Conservation (phyloP, 1,140 invertebrate species). For the Pseudoatta argentina region DNA sequence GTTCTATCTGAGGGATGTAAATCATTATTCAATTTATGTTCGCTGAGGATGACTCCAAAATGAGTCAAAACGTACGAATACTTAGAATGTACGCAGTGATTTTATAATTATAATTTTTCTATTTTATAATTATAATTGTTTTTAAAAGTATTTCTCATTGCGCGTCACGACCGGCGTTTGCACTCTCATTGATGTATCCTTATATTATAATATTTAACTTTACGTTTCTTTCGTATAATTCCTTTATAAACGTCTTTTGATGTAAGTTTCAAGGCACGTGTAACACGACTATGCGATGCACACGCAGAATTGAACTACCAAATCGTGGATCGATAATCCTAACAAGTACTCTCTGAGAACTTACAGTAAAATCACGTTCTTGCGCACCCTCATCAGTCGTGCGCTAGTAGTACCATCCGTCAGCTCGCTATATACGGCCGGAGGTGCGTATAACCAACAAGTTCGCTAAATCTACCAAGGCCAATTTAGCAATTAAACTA, state of each 20-base stretch:
- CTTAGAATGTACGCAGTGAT: too few species aligned
- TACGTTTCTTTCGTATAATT: background rate
- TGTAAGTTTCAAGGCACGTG: background rate
- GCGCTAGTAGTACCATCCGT: conserved; percentile 29
- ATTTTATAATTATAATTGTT: too few species aligned
- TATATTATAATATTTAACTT: background rate
- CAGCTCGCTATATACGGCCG: conserved; percentile 20
- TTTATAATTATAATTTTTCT: too few species aligned
- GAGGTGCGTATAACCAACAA: conserved; percentile 22
- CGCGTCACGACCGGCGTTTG: too few species aligned
- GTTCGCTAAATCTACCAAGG: conserved; percentile 67
- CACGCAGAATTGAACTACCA: background rate
- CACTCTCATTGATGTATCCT: too few species aligned
- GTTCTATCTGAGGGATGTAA: too few species aligned
- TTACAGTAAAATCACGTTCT: conserved; percentile 2
- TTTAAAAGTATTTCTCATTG: too few species aligned
- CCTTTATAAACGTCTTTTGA: background rate
- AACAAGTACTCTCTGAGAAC: conserved; percentile 27
- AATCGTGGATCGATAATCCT: conserved; percentile 21
- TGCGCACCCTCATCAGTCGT: conserved; percentile 25
- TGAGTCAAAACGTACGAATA: too few species aligned
- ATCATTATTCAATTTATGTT: too few species aligned
- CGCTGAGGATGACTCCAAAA: too few species aligned
- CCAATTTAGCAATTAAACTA: conserved; percentile 82
- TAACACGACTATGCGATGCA: background rate